Evolutionary conservation across 2,888 invertebrate genomes (phyloP).

Genomic region (Creontiades dilutus): DNA sequence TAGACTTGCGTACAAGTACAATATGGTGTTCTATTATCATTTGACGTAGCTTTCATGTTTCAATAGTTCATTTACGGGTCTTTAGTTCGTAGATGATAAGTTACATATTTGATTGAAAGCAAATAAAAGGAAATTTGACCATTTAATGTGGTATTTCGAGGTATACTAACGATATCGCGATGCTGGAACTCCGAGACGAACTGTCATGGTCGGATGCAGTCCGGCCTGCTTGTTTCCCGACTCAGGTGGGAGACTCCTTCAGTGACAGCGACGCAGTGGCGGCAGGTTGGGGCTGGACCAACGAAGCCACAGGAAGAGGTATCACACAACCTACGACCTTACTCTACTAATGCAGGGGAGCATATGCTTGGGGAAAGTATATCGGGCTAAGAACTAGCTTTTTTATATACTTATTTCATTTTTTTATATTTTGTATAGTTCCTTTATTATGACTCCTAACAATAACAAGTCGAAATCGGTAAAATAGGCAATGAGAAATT

Average conservation of each 20-base stretch:
- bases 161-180: constrained; percentile 82
- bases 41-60: no score
- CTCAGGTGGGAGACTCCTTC: constrained; percentile 63
- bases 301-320: constrained; percentile 86
- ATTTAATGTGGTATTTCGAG: constrained; percentile 54
- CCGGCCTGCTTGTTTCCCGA: constrained; percentile 88
- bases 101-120: no score
- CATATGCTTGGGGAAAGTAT: not conserved
- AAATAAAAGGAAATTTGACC: not conserved
- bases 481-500: no score
- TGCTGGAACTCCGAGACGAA: constrained; percentile 84
- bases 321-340: constrained; percentile 74
- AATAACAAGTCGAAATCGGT: no score
- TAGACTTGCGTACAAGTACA: no score
- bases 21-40: no score
- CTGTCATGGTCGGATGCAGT: constrained; percentile 85
- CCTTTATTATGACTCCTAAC: no score
- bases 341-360: not conserved
- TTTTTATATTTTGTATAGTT: no score
- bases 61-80: no score
- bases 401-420: no score
- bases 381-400: no score
- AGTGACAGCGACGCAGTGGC: constrained; percentile 84
- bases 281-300: constrained; percentile 93
- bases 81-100: no score